Conservation (phyloP, 2,797 vertebrate genomes). For the Rhadinocentrus ornatus region DNA sequence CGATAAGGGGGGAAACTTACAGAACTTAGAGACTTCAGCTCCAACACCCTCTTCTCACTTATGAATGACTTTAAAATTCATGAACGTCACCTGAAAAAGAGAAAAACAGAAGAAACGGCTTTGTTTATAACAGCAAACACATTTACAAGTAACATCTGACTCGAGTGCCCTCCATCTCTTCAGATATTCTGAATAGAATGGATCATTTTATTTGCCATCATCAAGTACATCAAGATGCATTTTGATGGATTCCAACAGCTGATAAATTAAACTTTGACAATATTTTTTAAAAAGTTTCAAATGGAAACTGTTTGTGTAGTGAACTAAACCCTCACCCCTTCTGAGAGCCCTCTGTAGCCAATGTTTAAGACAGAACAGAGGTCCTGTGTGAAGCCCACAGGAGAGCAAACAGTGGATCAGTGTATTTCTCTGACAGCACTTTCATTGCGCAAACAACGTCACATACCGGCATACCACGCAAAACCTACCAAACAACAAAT, state of each 20-base stretch:
- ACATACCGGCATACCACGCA: conserved; percentile 36
- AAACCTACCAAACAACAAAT: conserved; percentile 47
- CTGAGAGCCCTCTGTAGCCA: conserved; percentile 44
- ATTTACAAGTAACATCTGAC: not conserved
- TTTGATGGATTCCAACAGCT: not conserved
- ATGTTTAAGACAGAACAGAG: conserved; percentile 52
- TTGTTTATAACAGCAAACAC: not conserved
- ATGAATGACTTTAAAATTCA: conserved; percentile 87
- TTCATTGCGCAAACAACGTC: conserved; percentile 38
- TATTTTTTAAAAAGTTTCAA: conserved; percentile 27
- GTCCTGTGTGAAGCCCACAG: conserved; percentile 51
- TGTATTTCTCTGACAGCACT: conserved; percentile 49
- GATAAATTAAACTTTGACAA: conserved; percentile 33
- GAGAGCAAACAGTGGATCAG: conserved; percentile 57
- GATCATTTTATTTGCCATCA: not conserved
- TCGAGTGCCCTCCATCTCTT: not conserved
- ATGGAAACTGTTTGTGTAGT: conserved; percentile 30
- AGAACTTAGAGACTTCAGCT: conserved; percentile 86
- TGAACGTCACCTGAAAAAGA: conserved; percentile 89
- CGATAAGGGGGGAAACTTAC: conserved; percentile 81
- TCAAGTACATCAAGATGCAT: conserved; percentile 9
- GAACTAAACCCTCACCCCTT: conserved; percentile 35
- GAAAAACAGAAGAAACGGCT: not conserved
- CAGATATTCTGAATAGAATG: not conserved
- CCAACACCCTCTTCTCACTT: conserved; percentile 92